Conservation (phyloP, 2,113 vertebrate species). For the Gadus macrocephalus region DNA sequence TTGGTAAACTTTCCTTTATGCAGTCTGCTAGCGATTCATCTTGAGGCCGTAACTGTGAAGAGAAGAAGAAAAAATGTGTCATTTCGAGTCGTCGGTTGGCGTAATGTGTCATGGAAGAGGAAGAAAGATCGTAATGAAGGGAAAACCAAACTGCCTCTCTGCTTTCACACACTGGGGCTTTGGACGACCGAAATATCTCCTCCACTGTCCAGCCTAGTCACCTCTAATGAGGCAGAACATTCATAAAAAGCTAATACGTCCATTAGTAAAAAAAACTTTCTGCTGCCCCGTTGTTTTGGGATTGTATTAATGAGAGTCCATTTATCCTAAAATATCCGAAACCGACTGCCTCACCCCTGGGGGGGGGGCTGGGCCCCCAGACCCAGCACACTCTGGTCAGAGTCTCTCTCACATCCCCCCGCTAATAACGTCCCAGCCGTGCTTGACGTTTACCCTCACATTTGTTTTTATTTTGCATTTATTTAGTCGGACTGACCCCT, state of each 20-base stretch:
- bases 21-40: no score
- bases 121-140: neutral
- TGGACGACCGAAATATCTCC: conserved; percentile 25
- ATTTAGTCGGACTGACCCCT: conserved; percentile 54
- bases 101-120: conserved; percentile 28
- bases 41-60: no score
- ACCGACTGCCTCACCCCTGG: conserved; percentile 51
- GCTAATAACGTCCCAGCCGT: no score
- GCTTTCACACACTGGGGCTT: conserved; percentile 28
- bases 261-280: conserved; percentile 40
- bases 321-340: conserved; percentile 42
- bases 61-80: neutral
- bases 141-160: conserved; percentile 38
- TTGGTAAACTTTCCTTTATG: no score
- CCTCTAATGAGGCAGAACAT: conserved; percentile 58
- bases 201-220: conserved; percentile 39
- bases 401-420: conserved; percentile 1
- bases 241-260: conserved; percentile 42
- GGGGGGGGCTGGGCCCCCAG: conserved; percentile 38
- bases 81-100: conserved; percentile 23
- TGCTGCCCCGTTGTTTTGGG: conserved; percentile 35
- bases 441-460: no score
- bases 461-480: conserved; percentile 28
- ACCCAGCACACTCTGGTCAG: conserved; percentile 39
- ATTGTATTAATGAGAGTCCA: conserved; percentile 41